Conservation (phyloP, 1,140 invertebrate genomes). For the Magallana gigas region DNA sequence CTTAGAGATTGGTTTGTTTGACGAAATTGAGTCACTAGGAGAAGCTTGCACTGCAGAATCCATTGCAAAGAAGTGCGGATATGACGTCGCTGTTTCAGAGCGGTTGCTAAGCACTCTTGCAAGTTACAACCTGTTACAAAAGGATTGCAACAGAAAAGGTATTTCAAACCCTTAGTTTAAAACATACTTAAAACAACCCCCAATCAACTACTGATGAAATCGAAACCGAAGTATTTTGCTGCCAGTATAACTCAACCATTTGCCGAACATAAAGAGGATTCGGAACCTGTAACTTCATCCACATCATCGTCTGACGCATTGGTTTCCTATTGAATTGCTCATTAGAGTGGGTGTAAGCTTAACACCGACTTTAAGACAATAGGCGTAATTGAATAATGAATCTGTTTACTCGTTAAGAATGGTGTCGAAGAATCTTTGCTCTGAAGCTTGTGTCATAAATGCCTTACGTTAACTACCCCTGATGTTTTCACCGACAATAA, state of each 20-base stretch:
- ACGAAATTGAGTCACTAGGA: slow-evolving; percentile 58
- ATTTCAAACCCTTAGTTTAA: not conserved
- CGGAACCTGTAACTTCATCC: not conserved
- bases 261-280: not conserved
- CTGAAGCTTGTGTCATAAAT: not conserved
- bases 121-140: slow-evolving; percentile 51
- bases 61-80: slow-evolving; percentile 59
- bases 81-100: slow-evolving; percentile 53
- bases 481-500: not conserved
- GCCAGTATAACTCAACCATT: too few species aligned
- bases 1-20: slow-evolving; percentile 62
- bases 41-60: slow-evolving; percentile 52
- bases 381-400: slow-evolving; percentile 17
- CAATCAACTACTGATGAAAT: too few species aligned
- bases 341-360: not conserved
- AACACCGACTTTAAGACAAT: not conserved
- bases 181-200: too few species aligned
- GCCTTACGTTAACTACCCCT: not conserved
- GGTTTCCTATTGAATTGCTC: not conserved
- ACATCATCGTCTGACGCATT: not conserved
- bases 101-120: slow-evolving; percentile 56
- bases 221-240: too few species aligned
- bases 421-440: not conserved
- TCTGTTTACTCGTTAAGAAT: slow-evolving; percentile 30
- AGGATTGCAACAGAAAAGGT: slow-evolving; percentile 54